These are phyloP conservation scores for Galeopterus variegatus DNA, from an alignment of 2,113 vertebrate genomes.

Conservation along the genomic window DNA sequence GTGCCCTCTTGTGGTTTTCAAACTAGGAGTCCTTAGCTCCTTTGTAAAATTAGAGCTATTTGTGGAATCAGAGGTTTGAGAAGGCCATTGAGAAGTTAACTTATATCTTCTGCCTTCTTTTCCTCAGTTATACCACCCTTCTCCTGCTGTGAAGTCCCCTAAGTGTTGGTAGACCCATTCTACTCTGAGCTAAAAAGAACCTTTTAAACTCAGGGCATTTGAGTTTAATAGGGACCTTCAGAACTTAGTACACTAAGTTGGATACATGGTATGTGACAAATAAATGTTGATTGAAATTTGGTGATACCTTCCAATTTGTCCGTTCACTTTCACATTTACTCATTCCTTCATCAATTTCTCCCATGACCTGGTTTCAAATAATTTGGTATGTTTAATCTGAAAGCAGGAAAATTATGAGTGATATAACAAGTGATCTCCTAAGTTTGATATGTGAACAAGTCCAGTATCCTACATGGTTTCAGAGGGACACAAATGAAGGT, in stretches of 20 bases:
- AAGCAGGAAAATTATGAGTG: constrained; percentile 14
- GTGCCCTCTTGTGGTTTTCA: constrained; percentile 84
- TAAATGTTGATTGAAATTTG: constrained; percentile 21
- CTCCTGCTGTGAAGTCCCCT: background rate
- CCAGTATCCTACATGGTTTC: background rate
- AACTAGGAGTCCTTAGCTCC: constrained; percentile 1
- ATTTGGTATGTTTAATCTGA: constrained; percentile 1
- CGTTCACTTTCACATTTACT: background rate
- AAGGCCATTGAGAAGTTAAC: background rate
- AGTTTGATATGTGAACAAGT: background rate
- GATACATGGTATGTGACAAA: background rate
- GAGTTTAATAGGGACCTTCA: background rate
- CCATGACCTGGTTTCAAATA: background rate
- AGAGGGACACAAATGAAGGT: background rate
- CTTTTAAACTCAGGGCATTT: background rate
- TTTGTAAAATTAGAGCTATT: constrained; percentile 39
- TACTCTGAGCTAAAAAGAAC: background rate
- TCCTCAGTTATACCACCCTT: background rate
- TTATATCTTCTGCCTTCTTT: background rate
- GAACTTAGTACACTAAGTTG: background rate
- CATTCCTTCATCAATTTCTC: background rate
- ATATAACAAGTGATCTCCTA: constrained; percentile 21
- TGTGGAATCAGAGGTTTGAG: background rate
- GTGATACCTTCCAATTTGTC: background rate
- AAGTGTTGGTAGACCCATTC: background rate